Base-by-base conservation (phyloP, 2,888 invertebrate genomes). In the Synanthedon myopaeformis region DNA sequence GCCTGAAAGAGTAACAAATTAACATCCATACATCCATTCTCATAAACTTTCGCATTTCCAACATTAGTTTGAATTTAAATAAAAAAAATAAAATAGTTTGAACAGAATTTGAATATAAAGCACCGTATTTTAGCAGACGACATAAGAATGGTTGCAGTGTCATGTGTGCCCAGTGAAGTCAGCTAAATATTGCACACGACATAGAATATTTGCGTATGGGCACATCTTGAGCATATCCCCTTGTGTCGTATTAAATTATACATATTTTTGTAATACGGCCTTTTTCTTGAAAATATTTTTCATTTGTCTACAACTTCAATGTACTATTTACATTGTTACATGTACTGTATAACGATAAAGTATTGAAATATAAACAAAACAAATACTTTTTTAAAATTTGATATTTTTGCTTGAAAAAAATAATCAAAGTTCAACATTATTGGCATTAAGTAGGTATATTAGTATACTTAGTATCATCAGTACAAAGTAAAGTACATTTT, bases 161-260 rank as follows among this genome's bases (percentile, higher is more conserved):
- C 45, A 14, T 45, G 13, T 45, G 14, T 45, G 14, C 45, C 12
- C 45, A 45, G 45, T 14, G 14, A 45, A 45, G 52, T 54, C 55
- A 55, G 55, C 55, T 57, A 55, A 55, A 57, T 57, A 57, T 55
- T 55, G 55, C 57, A 57, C 14, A 41, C 53, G 51, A 51, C 52
- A 45, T 42, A 53, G 55, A 49, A 53, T 55, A 52, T 52, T 51
- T 50, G 53, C 53, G 52, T 28, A 13, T 13, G 13, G 51, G 51
- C 51, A 48, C 52, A 28, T 17, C 45, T 35, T 48, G 45, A 49
- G 49, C 41, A 49, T 35, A 35, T 8, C 10, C 10, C 35, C 35
- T 35, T 35, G 35, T 35, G 35, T 35, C 8, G 35, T 35, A 35
- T 35, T 35, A 35, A 35, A 35, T 35, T 35, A 3, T 35, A 35